Evolutionary conservation across 2,113 vertebrate species (phyloP).

Genomic region (Riparia riparia): DNA sequence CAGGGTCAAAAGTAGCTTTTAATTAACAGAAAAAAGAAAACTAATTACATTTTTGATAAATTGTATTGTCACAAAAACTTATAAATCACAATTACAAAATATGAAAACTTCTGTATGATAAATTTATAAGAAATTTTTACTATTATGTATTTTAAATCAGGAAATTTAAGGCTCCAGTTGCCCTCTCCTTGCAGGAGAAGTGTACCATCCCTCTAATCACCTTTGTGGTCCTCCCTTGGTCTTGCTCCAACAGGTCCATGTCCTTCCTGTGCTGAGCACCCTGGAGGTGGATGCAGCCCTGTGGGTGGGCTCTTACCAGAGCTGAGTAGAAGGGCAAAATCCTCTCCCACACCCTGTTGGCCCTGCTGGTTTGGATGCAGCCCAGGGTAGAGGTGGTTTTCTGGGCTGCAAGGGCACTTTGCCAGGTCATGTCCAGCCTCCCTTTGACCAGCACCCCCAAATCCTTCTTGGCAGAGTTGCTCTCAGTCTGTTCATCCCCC

Average conservation of each 20-base stretch:
- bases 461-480: background rate
- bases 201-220: background rate
- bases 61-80: background rate
- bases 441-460: background rate
- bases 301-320: background rate
- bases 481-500: background rate
- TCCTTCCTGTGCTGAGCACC: background rate
- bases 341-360: fast-evolving
- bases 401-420: background rate
- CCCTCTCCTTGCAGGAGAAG: background rate
- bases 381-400: background rate
- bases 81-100: background rate
- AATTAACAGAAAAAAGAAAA: background rate
- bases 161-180: background rate
- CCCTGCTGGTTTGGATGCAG: background rate
- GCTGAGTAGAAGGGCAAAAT: background rate
- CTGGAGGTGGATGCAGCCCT: no score
- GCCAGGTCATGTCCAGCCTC: background rate
- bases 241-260: background rate
- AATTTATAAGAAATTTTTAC: background rate
- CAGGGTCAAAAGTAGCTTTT: background rate
- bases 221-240: background rate
- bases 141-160: background rate
- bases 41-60: background rate
- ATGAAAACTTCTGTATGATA: background rate